Base-by-base conservation (phyloP, 2,888 invertebrate genomes). In the Latheticus oryzae region DNA sequence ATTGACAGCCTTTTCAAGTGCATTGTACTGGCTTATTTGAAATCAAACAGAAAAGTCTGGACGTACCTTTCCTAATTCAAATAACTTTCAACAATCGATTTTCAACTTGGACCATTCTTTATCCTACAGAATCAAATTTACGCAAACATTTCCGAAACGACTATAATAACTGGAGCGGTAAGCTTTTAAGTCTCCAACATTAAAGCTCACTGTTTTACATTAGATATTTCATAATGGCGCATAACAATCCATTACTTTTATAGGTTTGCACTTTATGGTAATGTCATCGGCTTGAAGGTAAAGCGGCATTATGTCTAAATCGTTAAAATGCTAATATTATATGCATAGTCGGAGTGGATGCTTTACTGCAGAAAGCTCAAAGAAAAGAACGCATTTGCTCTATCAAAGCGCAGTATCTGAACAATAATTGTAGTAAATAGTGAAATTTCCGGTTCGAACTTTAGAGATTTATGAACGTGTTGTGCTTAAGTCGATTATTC, bases 1-100 rank as follows among this genome's bases (percentile, higher is more conserved):
- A 54, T 54, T 54, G 58, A 54, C 58, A 58, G 54, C 53, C 48
- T 43, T 54, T 42, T 58, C 53, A 33, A 45, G 33, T 30, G 58
- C 58, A 52, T 58, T 58, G 47, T 53, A 28, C 35, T 33, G 17
- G 58, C 48, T 52, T 58, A 58, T 58, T 48, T 21, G 54, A 48
- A 58, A 58, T 58, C 58, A 54, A 54, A 47, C 33, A 23, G 47
- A 47, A 47, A 42, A 30, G 43, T 37, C 37, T 17, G 12, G 16
- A 23, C 30, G 13, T 54, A 54, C 54, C 54, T 54, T 54, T 43
- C n/a, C 19, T 45, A 45, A 54, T 45, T 54, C 54, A 45, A 54
- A 54, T 54, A 43, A 35, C 38, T 51, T 38, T 30, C 37, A 15
- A 38, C 30, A 51, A 50, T 30, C 38, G 38, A 19, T 38, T 50